Percentiles rank a stretch among this genome's conserved stretches.
Conservation (phyloP, 1,140 invertebrate species). For the Hyposmocoma kahamanoa region DNA sequence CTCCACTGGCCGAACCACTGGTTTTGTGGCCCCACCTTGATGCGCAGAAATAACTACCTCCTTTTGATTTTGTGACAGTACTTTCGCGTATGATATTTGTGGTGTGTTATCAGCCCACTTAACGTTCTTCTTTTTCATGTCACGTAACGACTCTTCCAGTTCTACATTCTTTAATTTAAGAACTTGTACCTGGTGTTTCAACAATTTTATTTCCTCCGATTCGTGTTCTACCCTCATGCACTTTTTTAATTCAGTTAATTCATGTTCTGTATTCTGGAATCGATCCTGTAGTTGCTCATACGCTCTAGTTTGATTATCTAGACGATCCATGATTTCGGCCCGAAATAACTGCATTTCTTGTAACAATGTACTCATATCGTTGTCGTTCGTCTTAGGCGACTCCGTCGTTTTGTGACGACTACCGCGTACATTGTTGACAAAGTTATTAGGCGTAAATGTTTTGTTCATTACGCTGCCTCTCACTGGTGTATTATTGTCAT, state of each 20-base stretch:
- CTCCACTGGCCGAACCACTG: no score
- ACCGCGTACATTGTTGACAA: not conserved
- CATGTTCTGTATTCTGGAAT: not conserved
- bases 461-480: not conserved
- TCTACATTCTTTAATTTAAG: not conserved
- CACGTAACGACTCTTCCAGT: not conserved
- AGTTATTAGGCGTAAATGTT: not conserved
- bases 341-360: not conserved
- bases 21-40: no score
- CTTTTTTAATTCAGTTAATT: not conserved
- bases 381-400: not conserved
- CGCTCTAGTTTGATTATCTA: not conserved
- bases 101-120: not conserved
- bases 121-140: not conserved
- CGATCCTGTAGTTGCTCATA: not conserved
- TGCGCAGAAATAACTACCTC: no score
- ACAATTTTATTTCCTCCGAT: conserved; percentile 5
- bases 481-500: not conserved
- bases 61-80: not conserved
- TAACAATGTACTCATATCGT: not conserved
- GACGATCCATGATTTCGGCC: not conserved
- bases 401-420: not conserved
- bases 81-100: not conserved
- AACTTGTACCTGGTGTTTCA: not conserved
- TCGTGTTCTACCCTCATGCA: conserved; percentile 4